Base-by-base conservation (phyloP, 1,140 invertebrate species). In the Dendrolimus punctatus region DNA sequence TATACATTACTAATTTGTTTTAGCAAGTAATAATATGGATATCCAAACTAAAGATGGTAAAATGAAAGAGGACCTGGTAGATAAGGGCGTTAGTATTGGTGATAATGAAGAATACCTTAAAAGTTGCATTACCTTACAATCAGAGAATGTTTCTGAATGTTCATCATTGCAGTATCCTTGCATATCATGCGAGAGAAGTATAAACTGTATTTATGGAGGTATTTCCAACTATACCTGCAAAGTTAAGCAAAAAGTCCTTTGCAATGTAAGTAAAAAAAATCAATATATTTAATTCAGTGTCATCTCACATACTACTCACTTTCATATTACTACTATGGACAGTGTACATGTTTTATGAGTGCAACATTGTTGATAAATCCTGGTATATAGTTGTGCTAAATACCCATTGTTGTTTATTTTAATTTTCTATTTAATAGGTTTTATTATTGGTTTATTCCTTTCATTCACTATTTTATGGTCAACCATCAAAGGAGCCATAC, bases 151-250 rank as follows among this genome's bases (percentile, higher is more conserved):
- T 7, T 53, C 68, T 8, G 80, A 88, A 39, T 91, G 90, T 60
- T 80, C 85, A 9, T 54, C 80, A 6, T 62, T 91, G n/a, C 80
- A 87, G 5, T 85, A 87, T 45, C 84, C 87, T 1, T 91, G 91
- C 71, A 87, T 91, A 40, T 72, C 72, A 37, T 91, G 91, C 66
- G 69, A 79, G 8, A 87, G 90, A 54, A 89, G 86, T 57, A 76
- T 87, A 45, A 87, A 87, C 5, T 92, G 91, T 57, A 62, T 78
- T 4, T 92, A 92, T 72, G 90, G 91, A 6, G 77, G 80, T 5
- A 68, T 77, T 10, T 65, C 88, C 8, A 88, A 87, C 46, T 88
- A 89, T 9, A 87, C 77, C n/a, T 92, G 91, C 71, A 69, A 68
- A 39, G 83, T 84, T 0, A 80, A 87, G 48, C 64, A 76, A 40